Evolutionary conservation across 2,113 vertebrate genomes (phyloP), one percentile per base, ranked within the genome.

Genomic region (Picathartes gymnocephalus): DNA sequence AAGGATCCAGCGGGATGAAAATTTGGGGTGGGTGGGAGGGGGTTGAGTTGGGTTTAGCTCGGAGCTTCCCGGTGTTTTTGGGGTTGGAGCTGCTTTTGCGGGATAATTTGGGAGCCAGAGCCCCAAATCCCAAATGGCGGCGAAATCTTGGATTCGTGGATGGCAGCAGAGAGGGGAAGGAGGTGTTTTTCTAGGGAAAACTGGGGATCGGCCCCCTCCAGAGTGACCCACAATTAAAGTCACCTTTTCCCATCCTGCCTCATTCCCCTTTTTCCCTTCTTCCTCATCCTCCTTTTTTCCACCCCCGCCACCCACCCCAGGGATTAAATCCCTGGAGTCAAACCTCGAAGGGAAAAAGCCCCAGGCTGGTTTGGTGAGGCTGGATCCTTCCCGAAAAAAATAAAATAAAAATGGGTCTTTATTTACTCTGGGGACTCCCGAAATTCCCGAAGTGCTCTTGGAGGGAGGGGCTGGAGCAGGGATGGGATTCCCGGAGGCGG

Each of bases 1-100:
- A 31, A 42, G 47, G 35, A 83, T 24, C 3, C 8, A 1, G 68
- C 0, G 0, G 35, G 35, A 35, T 13, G 33, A 42, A 31, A n/a
- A n/a, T n/a, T 56, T 18, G 7, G 2, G 2, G 4, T 7, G 1
- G 17, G 15, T 6, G 7, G 2, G 2, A 4, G 8, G 1, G 17
- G 15, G 6, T 28, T n/a, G n/a, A n/a, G n/a, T 45, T 8, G 33
- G 0, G 35, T 71, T 68, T 25, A 14, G 25, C 21, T 37, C 13
- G 7, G 16, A 50, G 64, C 21, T 22, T 33, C 21, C 53, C 0
- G 0, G 2, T 19, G 30, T 2, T 93, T 58, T 4, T 13, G 1
- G 4, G 2, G 48, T 37, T 9, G 27, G 42, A 47, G 33, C 9
- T 54, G 81, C 3, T 61, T 72, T 27, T n/a, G 24, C 0, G 0